Percentiles rank a stretch among this genome's conserved stretches.
Evolutionary conservation across 2,797 vertebrate species (phyloP).

Genomic region (Arrhamphus sclerolepis): DNA sequence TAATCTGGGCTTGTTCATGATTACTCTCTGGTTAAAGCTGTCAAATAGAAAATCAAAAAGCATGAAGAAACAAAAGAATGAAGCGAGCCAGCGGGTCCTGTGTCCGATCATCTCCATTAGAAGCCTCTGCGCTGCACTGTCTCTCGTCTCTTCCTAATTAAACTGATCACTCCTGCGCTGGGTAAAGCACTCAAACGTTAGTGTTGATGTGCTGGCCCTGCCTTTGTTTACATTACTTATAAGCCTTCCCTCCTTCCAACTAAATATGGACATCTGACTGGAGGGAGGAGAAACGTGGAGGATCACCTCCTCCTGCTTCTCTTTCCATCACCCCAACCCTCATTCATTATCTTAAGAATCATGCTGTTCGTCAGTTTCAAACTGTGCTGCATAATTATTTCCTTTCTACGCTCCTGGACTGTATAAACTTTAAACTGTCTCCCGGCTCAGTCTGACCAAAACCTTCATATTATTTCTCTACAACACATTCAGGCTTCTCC

Average conservation of each 20-base stretch:
- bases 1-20: constrained; percentile 10
- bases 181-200: constrained; percentile 49
- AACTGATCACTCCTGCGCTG: constrained; percentile 23
- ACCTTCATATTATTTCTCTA: constrained; percentile 10
- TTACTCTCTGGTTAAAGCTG: neutral
- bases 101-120: constrained; percentile 24
- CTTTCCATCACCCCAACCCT: constrained; percentile 29
- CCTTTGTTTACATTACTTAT: constrained; percentile 83
- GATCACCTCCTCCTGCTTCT: constrained; percentile 55
- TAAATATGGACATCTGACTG: constrained; percentile 85
- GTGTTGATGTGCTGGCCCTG: constrained; percentile 66
- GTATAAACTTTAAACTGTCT: constrained; percentile 51
- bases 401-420: constrained; percentile 56
- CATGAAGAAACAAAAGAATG: neutral
- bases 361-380: constrained; percentile 57
- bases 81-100: neutral
- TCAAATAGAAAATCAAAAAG: constrained; percentile 21
- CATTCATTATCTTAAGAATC: constrained; percentile 43
- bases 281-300: constrained; percentile 65
- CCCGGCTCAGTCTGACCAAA: constrained; percentile 15
- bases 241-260: constrained; percentile 78
- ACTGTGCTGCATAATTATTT: constrained; percentile 68
- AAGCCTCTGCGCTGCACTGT: constrained; percentile 14
- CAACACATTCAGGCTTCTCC: constrained; percentile 41
- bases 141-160: constrained; percentile 26